Evolutionary conservation across 1,140 invertebrate species (phyloP).

Genomic region (Frieseomelitta varia): DNA sequence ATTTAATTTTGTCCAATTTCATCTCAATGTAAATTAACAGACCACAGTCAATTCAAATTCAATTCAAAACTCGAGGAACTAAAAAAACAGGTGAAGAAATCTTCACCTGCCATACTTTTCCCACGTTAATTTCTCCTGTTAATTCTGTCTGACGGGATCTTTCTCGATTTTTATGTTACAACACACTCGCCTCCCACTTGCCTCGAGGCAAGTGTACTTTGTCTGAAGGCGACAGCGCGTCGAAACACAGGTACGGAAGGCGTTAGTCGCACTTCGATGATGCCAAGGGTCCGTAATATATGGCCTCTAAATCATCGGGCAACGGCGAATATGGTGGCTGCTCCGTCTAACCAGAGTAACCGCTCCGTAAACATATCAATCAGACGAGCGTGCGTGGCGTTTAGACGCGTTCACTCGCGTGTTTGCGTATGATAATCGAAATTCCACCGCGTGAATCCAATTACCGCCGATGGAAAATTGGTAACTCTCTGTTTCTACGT

Average conservation of each 20-base stretch:
- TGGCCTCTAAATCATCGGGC: slow-evolving; percentile 79
- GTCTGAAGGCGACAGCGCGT: slow-evolving; percentile 65
- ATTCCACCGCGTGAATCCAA: slow-evolving; percentile 1
- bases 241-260: slow-evolving; percentile 73
- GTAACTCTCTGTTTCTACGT: not conserved
- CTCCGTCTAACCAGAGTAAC: slow-evolving; percentile 76
- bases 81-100: too few species aligned
- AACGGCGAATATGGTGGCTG: slow-evolving; percentile 74
- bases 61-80: too few species aligned
- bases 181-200: too few species aligned
- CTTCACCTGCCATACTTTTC: too few species aligned
- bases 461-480: not conserved
- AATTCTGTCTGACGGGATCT: too few species aligned
- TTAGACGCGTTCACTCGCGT: not conserved
- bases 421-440: slow-evolving; percentile 27
- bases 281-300: slow-evolving; percentile 76
- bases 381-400: slow-evolving; percentile 50
- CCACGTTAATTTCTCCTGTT: too few species aligned
- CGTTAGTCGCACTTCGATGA: slow-evolving; percentile 62
- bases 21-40: too few species aligned
- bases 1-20: too few species aligned
- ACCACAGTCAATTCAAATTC: too few species aligned
- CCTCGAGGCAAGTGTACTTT: slow-evolving; percentile 3
- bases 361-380: slow-evolving; percentile 80
- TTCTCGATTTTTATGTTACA: too few species aligned